Conservation (phyloP, 1,140 invertebrate species). For the Doryteuthis pealeii region DNA sequence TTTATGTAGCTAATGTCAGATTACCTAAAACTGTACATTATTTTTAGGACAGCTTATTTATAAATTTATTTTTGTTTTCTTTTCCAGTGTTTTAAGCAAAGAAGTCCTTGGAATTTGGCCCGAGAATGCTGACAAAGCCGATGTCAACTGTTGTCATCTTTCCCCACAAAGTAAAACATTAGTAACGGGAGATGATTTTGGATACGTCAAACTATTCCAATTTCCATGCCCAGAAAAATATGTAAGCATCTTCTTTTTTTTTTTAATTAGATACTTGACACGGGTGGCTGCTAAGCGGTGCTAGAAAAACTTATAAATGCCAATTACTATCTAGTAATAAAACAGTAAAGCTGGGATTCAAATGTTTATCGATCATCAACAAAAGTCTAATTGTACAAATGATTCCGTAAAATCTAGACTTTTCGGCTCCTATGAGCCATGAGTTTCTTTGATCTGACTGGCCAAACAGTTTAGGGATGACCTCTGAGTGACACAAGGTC, state of each 20-base stretch:
- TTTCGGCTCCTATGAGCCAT: too few species aligned
- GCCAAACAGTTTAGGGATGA: too few species aligned
- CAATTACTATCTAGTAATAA: too few species aligned
- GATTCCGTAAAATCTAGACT: neutral
- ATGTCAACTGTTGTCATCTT: conserved; percentile 58
- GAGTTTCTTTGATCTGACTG: too few species aligned
- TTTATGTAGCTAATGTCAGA: too few species aligned
- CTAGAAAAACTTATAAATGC: neutral
- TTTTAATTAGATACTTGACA: conserved; percentile 9
- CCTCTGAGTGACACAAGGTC: too few species aligned
- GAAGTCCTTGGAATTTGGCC: conserved; percentile 61
- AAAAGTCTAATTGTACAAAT: neutral
- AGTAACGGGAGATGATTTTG: conserved; percentile 60
- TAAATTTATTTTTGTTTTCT: conserved; percentile 10
- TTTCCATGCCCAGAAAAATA: conserved; percentile 57
- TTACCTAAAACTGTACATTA: too few species aligned
- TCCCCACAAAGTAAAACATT: conserved; percentile 54
- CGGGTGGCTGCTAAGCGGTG: neutral
- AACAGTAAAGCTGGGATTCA: too few species aligned
- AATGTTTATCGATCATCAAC: neutral
- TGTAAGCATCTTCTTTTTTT: conserved; percentile 43
- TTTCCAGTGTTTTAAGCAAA: conserved; percentile 52
- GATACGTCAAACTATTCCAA: conserved; percentile 58
- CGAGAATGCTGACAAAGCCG: conserved; percentile 45
- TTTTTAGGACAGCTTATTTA: too few species aligned